These are phyloP conservation scores for Acanthurus leucopareius DNA, from an alignment of 2,797 vertebrate genomes.

Conservation along the genomic window DNA sequence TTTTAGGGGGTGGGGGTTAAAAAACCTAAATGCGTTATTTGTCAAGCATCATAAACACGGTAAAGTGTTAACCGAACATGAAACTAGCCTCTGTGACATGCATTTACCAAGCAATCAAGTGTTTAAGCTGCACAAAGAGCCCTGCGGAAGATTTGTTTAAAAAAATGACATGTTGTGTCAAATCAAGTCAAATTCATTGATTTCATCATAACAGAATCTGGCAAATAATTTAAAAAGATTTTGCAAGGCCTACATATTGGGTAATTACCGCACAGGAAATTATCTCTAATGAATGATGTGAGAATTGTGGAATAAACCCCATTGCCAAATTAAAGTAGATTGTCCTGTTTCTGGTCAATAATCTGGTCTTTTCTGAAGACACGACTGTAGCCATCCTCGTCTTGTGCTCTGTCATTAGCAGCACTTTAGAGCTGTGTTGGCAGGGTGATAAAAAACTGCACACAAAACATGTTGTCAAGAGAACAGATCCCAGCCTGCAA, in stretches of 20 bases:
- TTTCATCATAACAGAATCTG: too few species aligned
- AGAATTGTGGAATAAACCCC: constrained; percentile 5
- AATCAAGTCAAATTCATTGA: too few species aligned
- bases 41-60: too few species aligned
- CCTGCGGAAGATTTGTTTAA: too few species aligned
- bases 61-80: too few species aligned
- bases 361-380: constrained; percentile 25
- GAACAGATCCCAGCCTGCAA: constrained; percentile 61
- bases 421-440: constrained; percentile 50
- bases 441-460: constrained; percentile 54
- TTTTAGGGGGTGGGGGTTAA: too few species aligned
- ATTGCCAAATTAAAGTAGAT: constrained; percentile 10
- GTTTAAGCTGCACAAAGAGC: too few species aligned
- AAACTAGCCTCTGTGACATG: too few species aligned
- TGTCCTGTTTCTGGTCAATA: constrained; percentile 16
- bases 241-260: neutral
- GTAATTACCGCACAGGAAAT: neutral
- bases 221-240: too few species aligned
- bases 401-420: constrained; percentile 43
- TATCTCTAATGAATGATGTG: neutral
- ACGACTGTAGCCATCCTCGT: constrained; percentile 8
- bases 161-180: too few species aligned
- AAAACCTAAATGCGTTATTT: too few species aligned
- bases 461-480: constrained; percentile 59
- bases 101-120: too few species aligned